Conservation (phyloP, 2,797 vertebrate genomes). For the Characodon lateralis region DNA sequence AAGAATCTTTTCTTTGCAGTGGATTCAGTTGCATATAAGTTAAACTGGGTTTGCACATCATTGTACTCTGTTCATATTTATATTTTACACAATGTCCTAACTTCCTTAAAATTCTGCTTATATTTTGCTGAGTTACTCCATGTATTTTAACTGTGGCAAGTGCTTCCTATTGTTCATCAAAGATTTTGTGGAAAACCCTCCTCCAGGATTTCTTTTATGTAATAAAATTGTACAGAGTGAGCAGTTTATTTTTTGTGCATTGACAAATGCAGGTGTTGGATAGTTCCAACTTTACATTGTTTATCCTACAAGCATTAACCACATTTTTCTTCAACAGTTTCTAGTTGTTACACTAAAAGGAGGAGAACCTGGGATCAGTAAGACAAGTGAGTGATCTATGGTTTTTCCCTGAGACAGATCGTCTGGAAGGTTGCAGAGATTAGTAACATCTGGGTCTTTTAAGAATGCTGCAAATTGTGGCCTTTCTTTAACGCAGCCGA, state of each 20-base stretch:
- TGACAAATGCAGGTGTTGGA: not conserved
- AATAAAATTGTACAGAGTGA: not conserved
- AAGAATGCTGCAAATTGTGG: slow-evolving; percentile 88
- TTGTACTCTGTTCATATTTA: too few species aligned
- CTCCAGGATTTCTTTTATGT: not conserved
- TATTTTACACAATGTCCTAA: too few species aligned
- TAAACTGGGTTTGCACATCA: too few species aligned
- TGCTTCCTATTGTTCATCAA: not conserved
- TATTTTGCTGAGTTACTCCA: too few species aligned
- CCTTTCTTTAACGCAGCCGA: slow-evolving; percentile 86
- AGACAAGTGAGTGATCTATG: slow-evolving; percentile 86
- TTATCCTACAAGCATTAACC: not conserved
- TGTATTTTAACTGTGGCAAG: too few species aligned
- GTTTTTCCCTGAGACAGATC: slow-evolving; percentile 81
- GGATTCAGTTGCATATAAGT: too few species aligned
- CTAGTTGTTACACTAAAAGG: slow-evolving; percentile 31
- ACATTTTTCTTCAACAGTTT: slow-evolving; percentile 32
- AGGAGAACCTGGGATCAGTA: slow-evolving; percentile 65
- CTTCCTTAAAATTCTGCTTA: too few species aligned
- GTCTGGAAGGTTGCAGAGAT: slow-evolving; percentile 86
- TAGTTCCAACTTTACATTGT: slow-evolving; percentile 1
- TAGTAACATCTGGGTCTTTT: slow-evolving; percentile 87
- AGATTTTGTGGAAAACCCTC: not conserved
- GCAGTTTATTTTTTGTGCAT: not conserved
- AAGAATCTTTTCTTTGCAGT: too few species aligned